Conservation (phyloP, 2,797 vertebrate species). For the Chiloscyllium punctatum region DNA sequence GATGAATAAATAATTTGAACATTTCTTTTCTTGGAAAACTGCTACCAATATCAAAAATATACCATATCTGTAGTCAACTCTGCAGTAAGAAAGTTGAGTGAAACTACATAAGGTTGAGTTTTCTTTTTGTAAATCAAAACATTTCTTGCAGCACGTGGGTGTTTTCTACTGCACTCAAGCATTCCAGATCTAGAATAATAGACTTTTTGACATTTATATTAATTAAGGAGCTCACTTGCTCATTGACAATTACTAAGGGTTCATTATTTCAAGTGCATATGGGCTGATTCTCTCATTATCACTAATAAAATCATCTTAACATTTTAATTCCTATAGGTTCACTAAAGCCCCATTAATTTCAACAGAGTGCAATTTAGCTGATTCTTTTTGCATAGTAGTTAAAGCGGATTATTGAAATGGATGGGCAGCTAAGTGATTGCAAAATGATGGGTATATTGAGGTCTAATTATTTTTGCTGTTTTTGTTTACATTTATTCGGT, state of each 20-base stretch:
- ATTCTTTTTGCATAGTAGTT: background rate
- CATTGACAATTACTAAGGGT: background rate
- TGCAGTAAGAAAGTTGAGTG: background rate
- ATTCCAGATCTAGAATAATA: background rate
- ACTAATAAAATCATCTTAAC: background rate
- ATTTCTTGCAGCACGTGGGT: background rate
- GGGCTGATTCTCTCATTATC: background rate
- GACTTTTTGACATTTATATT: background rate
- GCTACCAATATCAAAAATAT: background rate
- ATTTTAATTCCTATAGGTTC: background rate
- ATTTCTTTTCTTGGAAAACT: background rate
- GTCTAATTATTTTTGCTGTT: background rate
- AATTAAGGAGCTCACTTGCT: background rate
- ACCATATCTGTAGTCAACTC: background rate
- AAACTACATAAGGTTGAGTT: background rate
- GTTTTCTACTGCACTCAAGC: background rate
- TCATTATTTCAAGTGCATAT: background rate
- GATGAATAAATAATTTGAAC: background rate
- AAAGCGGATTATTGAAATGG: background rate
- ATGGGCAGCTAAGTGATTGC: background rate
- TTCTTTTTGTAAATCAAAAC: background rate
- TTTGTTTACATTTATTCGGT: background rate
- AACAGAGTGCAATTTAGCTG: background rate
- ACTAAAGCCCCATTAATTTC: background rate
- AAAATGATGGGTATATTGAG: background rate